Evolutionary conservation across 2,113 vertebrate species (phyloP), one percentile per base, ranked within the genome.

Genomic region (Marmota monax): DNA sequence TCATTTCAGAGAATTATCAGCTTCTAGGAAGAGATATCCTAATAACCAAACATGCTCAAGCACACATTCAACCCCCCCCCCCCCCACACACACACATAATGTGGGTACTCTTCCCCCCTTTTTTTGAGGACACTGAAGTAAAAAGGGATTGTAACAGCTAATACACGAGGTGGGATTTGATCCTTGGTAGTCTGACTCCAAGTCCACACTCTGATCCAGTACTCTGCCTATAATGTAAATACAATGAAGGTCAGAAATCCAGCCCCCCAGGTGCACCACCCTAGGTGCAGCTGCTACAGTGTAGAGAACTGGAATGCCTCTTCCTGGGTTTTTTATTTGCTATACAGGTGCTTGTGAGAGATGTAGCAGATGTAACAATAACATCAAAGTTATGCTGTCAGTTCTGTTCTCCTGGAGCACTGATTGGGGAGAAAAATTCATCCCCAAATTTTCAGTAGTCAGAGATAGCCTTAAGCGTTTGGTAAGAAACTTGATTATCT

Each of bases 41-140:
- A 61, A 48, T 77, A 51, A 67, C 2, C 12, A 58, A 58, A 48
- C 61, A 32, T 7, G 58, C 23, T 37, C 18, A 11, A 34, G 16
- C 37, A 20, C 16, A 9, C 39, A 65, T 39, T 2, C 9, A 20
- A 70, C 9, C 8, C 8, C 34, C 1, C 61, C 6, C 11, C 7
- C 14, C 0, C 1, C 0, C 72, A 23, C 22, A 1, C 4, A 32
- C 3, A 37, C 25, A 23, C 27, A 7, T 2, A 4, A 7, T 34
- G 3, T 83, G 70, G 29, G 25, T 48, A 18, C 42, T 48, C 13
- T 48, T 51, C 5, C 90, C 27, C 12, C 23, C 3, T 2, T 42
- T 67, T 87, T 67, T 23, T 51, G n/a, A 84, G n/a, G n/a, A 67
- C 56, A 8, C 22, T 61, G 73, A 32, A 48, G 32, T 29, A 22